Base-by-base conservation (phyloP, 2,797 vertebrate genomes). In the Pogonophryne albipinna region DNA sequence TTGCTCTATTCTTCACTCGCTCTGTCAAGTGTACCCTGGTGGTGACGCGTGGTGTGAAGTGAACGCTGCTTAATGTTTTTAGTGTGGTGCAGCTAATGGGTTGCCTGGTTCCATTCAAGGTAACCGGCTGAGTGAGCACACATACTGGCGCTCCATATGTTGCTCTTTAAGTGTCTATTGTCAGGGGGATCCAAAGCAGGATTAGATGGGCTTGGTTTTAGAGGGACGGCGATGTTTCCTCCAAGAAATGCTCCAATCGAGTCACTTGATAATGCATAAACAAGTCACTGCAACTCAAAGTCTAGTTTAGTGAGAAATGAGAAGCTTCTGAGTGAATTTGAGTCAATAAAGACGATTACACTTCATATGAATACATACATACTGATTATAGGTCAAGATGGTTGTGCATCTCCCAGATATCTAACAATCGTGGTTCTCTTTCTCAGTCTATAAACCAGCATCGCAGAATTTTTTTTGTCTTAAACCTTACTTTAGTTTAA, bases 41-140 rank as follows among this genome's bases (percentile, higher is more conserved):
- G 31, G 58, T 69, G 83, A 80, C 72, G 74, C 76, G 15, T 69
- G 31, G 52, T 71, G 44, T 34, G 57, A 51, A 82, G 80, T 51
- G 62, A 66, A 57, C 53, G 74, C 61, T 84, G 82, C 65, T 82
- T 78, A 71, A 72, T 84, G 66, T 75, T 67, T 72, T 69, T 44
- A 70, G 64, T 47, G 6, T 73, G 1, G 4, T 31, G 1, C 19
- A 68, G 13, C 70, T 78, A 78, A 87, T 71, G 69, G 73, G 46
- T 45, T 52, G 47, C 41, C 74, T 51, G 34, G 27, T 72, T 50
- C 50, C 57, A 47, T 68, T 80, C 17, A 63, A 42, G 63, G 42
- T 34, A 63, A 64, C 69, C 45, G 60, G 62, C 45, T 71, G 61
- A 85, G 67, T 71, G 61, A 85, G 67, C 47, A 78, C 66, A 67